Evolutionary conservation across 2,888 invertebrate genomes (phyloP), one percentile per base, ranked within the genome.

Genomic region (Abrostola triplasia): DNA sequence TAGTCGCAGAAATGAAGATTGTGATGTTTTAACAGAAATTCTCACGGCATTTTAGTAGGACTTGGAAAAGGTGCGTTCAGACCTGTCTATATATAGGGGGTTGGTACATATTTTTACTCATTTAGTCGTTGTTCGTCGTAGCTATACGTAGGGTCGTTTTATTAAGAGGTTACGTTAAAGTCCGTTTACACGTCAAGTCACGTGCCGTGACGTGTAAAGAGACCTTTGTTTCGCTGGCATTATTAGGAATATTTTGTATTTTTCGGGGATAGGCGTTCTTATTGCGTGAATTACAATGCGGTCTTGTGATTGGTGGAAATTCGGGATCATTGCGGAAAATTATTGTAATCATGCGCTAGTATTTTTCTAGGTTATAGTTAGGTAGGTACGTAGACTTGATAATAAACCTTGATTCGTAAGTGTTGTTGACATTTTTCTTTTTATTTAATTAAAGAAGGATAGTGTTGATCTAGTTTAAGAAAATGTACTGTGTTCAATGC

Each of bases 41-140:
- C 80, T 70, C 81, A 79, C 80, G 80, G 76, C 59, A 73, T 76
- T 80, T 77, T 80, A 76, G 74, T 76, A 79, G 61, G 66, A 59
- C 66, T 49, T 64, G 38, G 59, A 55, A 73, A 68, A 67, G 56
- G 54, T 52, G 57, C 52, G 51, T 70, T 61, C 49, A 44, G 42
- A 57, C 47, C 62, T 61, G 57, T 57, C 56, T 74, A 72, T 72
- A 72, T 67, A 73, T 62, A 64, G 51, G 9, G 36, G 42, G 42
- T 52, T 11, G 35, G 52, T 67, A 57, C 9, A 57, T 67, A 70
- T 75, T 59, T 54, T 58, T 48, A 49, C 55, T 13, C 72, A 73
- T 71, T 68, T 71, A 58, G 24, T 13, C 36, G 73, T 66, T 53
- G 60, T 24, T 48, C 59, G 59, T 63, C 53, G 48, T 35, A 53